Evolutionary conservation across 2,113 vertebrate genomes (phyloP).

Genomic region (Clarias batrachus): DNA sequence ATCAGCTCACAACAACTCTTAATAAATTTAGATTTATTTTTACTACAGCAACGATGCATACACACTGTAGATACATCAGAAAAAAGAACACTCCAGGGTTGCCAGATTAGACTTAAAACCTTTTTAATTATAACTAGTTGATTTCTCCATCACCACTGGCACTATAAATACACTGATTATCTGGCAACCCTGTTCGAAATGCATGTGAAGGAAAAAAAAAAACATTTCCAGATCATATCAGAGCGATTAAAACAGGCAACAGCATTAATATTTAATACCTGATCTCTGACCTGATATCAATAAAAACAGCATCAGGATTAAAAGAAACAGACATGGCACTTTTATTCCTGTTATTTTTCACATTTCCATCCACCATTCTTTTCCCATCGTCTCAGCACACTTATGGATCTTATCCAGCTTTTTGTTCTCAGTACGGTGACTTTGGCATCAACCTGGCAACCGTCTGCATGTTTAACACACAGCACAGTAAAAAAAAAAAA

Average conservation of each 20-base stretch:
- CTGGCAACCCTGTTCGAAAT: not conserved
- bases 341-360: not conserved
- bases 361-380: not conserved
- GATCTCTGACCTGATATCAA: not conserved
- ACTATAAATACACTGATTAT: not conserved
- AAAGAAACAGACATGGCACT: conserved; percentile 27
- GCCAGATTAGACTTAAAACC: not conserved
- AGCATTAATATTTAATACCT: conserved; percentile 4
- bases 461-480: conserved; percentile 20
- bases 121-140: not conserved
- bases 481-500: conserved; percentile 12
- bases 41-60: conserved; percentile 18
- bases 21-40: conserved; percentile 28
- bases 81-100: not conserved
- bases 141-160: too few relatives aligned
- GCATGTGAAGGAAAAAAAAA: not conserved
- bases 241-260: not conserved
- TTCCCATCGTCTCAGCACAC: not conserved
- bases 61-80: conserved; percentile 14
- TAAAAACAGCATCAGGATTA: conserved; percentile 17
- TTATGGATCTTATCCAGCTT: conserved; percentile 10
- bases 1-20: not conserved
- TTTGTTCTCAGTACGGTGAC: not conserved
- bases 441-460: conserved; percentile 25
- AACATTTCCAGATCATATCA: conserved; percentile 1